A percentile compares a stretch with the other conserved stretches of the same genome.
These are phyloP conservation scores for Scaeva pyrastri DNA, from an alignment of 2,888 invertebrate genomes.

Conservation along the genomic window DNA sequence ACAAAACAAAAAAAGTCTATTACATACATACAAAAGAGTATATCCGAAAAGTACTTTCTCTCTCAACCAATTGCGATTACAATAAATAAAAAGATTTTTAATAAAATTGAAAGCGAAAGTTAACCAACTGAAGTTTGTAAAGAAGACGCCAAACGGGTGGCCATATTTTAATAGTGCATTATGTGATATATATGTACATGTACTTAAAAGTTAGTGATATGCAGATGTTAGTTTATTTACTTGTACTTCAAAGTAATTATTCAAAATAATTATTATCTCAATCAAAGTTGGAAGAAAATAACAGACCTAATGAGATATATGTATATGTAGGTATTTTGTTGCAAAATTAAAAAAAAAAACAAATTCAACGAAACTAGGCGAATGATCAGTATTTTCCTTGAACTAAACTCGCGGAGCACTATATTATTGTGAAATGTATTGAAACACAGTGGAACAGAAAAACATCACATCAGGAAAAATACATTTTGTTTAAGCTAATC, in stretches of 20 bases:
- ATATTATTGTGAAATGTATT: not conserved
- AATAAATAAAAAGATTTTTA: slow-evolving; percentile 41
- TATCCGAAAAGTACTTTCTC: slow-evolving; percentile 48
- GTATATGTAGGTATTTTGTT: not conserved
- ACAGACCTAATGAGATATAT: too few species aligned
- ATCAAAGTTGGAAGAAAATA: not conserved
- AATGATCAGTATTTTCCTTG: slow-evolving; percentile 11
- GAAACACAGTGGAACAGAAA: not conserved
- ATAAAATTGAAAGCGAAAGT: slow-evolving; percentile 63
- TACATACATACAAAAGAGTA: too few species aligned
- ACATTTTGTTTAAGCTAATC: too few species aligned
- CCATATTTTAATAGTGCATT: slow-evolving; percentile 3
- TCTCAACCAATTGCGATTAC: not conserved
- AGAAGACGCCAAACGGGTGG: slow-evolving; percentile 30
- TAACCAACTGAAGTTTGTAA: slow-evolving; percentile 46
- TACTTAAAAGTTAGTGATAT: not conserved
- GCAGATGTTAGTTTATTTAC: not conserved
- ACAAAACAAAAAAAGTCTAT: slow-evolving; percentile 15
- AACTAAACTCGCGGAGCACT: not conserved
- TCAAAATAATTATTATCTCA: slow-evolving; percentile 7
- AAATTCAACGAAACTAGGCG: slow-evolving; percentile 1
- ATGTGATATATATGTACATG: not conserved
- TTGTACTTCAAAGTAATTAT: not conserved
- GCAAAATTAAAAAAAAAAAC: slow-evolving; percentile 7
- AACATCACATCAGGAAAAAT: not conserved